These are phyloP conservation scores for Semnornis frantzii DNA, from an alignment of 2,113 vertebrate genomes.

Conservation along the genomic window DNA sequence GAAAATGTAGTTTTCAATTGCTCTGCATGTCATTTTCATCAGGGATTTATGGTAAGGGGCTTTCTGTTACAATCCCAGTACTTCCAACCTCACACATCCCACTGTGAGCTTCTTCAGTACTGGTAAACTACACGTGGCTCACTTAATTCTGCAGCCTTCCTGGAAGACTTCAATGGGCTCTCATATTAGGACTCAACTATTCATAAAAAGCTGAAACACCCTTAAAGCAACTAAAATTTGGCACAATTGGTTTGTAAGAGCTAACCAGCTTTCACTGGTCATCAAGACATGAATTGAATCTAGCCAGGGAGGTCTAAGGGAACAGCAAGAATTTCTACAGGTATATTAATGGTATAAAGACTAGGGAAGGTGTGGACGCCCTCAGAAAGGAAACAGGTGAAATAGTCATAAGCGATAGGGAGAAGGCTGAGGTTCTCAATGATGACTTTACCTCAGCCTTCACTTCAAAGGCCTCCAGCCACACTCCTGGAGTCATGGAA, in stretches of 20 bases:
- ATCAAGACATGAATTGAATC: neutral
- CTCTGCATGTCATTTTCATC: neutral
- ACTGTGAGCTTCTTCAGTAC: neutral
- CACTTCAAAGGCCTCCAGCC: too few species aligned
- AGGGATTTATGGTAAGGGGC: neutral
- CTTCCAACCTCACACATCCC: neutral
- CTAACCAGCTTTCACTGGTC: neutral
- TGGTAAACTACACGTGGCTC: neutral
- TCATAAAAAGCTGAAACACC: neutral
- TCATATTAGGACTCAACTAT: neutral
- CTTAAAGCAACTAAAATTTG: neutral
- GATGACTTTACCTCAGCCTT: too few species aligned
- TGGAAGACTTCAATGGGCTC: neutral
- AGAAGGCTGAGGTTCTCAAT: too few species aligned
- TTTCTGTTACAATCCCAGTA: neutral
- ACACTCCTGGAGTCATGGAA: too few species aligned
- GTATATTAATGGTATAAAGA: too few species aligned
- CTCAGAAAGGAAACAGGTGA: too few species aligned
- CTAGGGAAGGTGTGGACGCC: too few species aligned
- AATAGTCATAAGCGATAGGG: too few species aligned
- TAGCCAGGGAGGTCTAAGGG: too few species aligned
- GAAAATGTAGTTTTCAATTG: neutral
- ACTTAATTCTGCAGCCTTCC: neutral
- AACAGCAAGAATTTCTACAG: too few species aligned
- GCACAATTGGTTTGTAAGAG: neutral